phyloP scores from a whole-genome alignment of 2,113 vertebrate genomes.

The Equus przewalskii region DNA sequence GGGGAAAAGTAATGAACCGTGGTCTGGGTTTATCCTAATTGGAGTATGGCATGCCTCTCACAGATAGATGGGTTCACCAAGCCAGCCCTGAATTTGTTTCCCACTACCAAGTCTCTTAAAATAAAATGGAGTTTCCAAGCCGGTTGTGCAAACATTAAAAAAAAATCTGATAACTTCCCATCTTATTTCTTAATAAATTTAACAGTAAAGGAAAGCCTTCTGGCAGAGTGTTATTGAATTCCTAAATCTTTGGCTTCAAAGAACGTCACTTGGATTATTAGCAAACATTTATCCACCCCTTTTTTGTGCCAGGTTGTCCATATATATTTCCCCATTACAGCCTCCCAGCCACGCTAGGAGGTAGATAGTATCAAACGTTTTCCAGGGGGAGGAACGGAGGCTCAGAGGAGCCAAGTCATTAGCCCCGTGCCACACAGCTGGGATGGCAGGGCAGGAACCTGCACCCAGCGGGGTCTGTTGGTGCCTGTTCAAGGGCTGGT shows the following conservation, averaged over 20 bases:
- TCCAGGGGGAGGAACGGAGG: neutral
- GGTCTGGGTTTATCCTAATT: neutral
- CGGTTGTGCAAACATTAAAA: neutral
- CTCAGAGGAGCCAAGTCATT: neutral
- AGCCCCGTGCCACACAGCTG: neutral
- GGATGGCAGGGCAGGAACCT: neutral
- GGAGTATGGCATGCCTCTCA: neutral
- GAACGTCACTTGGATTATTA: slow-evolving; percentile 67
- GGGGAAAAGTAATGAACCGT: neutral
- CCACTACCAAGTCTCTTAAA: slow-evolving; percentile 36
- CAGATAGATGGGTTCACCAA: neutral
- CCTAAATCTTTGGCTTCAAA: slow-evolving; percentile 64
- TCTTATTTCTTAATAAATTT: slow-evolving; percentile 67
- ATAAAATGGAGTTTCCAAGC: neutral
- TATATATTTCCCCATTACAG: slow-evolving; percentile 17
- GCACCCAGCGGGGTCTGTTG: neutral
- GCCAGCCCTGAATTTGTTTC: neutral
- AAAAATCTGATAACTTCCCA: slow-evolving; percentile 36
- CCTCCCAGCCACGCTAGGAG: neutral
- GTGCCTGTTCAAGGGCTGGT: neutral
- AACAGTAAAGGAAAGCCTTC: slow-evolving; percentile 52
- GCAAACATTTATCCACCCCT: slow-evolving; percentile 59
- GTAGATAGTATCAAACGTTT: neutral
- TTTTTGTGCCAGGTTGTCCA: slow-evolving; percentile 34
- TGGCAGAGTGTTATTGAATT: slow-evolving; percentile 38